Evolutionary conservation across 2,888 invertebrate genomes (phyloP).

Genomic region (Trypoxylon attenuatum): DNA sequence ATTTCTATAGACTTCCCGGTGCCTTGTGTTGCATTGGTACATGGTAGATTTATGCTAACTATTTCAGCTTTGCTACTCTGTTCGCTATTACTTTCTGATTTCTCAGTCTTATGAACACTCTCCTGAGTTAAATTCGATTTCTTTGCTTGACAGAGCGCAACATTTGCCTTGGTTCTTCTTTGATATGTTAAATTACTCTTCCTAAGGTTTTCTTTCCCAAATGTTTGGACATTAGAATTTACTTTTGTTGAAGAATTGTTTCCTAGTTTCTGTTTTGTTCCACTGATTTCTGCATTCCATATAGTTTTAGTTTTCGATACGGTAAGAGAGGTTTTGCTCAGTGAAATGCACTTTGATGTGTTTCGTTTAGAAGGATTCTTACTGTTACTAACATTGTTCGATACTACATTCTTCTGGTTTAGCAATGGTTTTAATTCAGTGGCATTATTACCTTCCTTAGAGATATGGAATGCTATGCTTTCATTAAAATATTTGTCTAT

Average conservation of each 20-base stretch:
- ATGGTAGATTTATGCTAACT: background rate
- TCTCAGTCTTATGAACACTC: background rate
- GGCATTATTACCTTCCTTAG: background rate
- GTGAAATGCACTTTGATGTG: constrained; percentile 2
- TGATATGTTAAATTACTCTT: too few species aligned
- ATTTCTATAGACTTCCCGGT: constrained; percentile 22
- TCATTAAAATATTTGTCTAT: constrained; percentile 52
- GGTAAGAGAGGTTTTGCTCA: background rate
- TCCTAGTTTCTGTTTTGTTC: background rate
- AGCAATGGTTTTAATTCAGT: background rate
- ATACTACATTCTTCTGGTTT: background rate
- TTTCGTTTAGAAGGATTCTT: background rate
- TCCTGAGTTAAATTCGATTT: background rate
- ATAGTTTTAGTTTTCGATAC: background rate
- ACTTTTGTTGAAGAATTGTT: constrained; percentile 2
- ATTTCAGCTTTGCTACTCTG: background rate
- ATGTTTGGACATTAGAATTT: too few species aligned
- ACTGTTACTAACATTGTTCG: background rate
- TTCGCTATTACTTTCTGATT: background rate
- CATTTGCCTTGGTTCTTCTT: too few species aligned
- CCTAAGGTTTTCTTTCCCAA: too few species aligned
- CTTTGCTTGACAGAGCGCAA: too few species aligned
- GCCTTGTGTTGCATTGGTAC: background rate
- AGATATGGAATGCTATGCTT: constrained; percentile 9
- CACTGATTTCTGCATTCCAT: background rate